Percentiles rank a stretch among this genome's conserved stretches.
These are phyloP conservation scores for Mesorhabditis sp. DNA, from an alignment of 2,888 invertebrate species.

Conservation along the genomic window DNA sequence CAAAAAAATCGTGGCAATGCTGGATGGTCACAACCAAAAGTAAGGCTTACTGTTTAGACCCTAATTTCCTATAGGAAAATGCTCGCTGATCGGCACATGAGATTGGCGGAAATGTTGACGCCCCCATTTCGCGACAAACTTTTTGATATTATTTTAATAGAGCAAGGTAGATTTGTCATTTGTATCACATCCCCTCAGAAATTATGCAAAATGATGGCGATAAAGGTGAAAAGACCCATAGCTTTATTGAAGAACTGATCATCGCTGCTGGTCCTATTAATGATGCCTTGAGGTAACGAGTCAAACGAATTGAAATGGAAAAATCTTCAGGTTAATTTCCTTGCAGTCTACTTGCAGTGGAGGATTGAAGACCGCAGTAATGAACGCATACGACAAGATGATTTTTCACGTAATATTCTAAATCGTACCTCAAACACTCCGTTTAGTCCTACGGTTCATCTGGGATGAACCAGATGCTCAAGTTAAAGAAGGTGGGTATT, in stretches of 20 bases:
- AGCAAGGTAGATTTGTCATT: conserved; percentile 16
- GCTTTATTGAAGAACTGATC: conserved; percentile 87
- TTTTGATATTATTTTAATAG: conserved; percentile 21
- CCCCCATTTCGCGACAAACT: conserved; percentile 24
- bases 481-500: conserved; percentile 45
- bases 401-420: conserved; percentile 28
- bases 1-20: not conserved
- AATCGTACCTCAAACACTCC: conserved; percentile 5
- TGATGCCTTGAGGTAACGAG: conserved; percentile 20
- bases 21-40: not conserved
- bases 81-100: conserved; percentile 26
- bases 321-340: conserved; percentile 72
- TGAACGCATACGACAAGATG: conserved; percentile 66
- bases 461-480: conserved; percentile 39
- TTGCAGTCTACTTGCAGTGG: conserved; percentile 87
- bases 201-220: conserved; percentile 9
- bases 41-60: not conserved
- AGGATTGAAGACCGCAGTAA: conserved; percentile 83
- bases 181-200: not conserved
- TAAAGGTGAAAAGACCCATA: conserved; percentile 72
- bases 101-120: conserved; percentile 32
- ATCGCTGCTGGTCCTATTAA: conserved; percentile 61
- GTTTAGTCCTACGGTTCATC: conserved; percentile 51
- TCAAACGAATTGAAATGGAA: not conserved
- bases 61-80: conserved; percentile 22